Base-by-base conservation (phyloP, 2,888 invertebrate genomes). In the Patella caerulea region DNA sequence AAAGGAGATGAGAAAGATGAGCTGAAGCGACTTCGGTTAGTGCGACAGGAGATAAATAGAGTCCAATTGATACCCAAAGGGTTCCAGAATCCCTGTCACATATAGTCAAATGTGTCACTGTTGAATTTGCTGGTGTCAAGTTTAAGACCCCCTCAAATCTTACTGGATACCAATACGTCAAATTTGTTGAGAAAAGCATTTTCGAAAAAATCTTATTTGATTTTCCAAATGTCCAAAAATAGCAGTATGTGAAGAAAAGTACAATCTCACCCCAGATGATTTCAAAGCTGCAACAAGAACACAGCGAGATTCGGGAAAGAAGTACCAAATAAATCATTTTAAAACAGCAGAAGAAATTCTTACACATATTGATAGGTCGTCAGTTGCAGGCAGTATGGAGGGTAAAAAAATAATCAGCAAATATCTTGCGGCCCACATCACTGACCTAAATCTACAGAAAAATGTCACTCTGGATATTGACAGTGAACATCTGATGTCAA, bases 221-320 rank as follows among this genome's bases (percentile, higher is more conserved):
- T 24, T 24, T 24, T 24, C 24, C 24, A 24, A 1, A 52, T 29
- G 29, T 34, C 29, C 14, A 45, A 29, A 34, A 24, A 70, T 29
- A 45, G 45, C 29, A 34, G 71, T 83, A 9, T 83, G 82, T 77
- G 83, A 83, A 53, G 82, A 81, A 70, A 83, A 80, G 69, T 83
- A 82, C 74, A 77, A 24, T 55, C 54, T 72, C 53, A 72, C 72
- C 5, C 72, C 72, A 4, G 72, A 72, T 19, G 52, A 52, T 52
- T 72, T 72, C 55, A 72, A 72, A 19, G 72, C 72, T 19, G 72
- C 52, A n/a, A 72, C 54, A 54, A 53, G 54, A 73, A 34, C 34
- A 52, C 52, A 65, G 19, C n/a, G 65, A 24, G 52, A 72, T 45
- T 45, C 24, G 45, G n/a, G n/a, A 0, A 19, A n/a, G 15, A n/a